phyloP scores from a whole-genome alignment of 2,797 vertebrate species.

The Spondyliosoma cantharus region DNA sequence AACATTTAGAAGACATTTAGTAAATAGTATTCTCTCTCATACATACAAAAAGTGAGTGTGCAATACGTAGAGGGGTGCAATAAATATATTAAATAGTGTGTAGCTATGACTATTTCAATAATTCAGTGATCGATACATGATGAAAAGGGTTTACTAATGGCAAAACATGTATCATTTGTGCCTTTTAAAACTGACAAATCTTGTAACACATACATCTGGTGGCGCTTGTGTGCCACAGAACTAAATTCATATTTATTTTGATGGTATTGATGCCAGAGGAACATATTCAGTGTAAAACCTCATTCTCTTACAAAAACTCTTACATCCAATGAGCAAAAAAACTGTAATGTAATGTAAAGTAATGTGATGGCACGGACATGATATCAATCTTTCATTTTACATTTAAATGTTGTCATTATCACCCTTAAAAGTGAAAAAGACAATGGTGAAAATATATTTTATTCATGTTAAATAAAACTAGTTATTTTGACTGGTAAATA shows the following conservation, averaged over 20 bases:
- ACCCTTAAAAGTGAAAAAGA: background rate
- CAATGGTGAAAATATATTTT: background rate
- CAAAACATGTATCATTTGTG: conserved; percentile 18
- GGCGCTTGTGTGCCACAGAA: conserved; percentile 27
- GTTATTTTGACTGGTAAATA: background rate
- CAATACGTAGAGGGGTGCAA: conserved; percentile 21
- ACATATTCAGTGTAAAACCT: conserved; percentile 40
- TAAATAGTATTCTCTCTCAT: no score
- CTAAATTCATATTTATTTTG: conserved; percentile 2
- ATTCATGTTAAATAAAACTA: background rate
- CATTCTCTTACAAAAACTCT: background rate
- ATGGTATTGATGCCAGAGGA: conserved; percentile 21
- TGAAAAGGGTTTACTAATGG: background rate
- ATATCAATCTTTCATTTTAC: conserved; percentile 7
- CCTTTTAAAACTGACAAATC: conserved; percentile 7
- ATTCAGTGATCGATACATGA: conserved; percentile 23
- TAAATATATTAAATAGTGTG: conserved; percentile 34
- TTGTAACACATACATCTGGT: conserved; percentile 15
- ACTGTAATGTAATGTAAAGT: background rate
- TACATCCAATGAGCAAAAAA: no score
- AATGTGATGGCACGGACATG: conserved; percentile 15
- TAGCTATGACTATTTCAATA: conserved; percentile 19
- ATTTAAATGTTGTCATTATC: background rate
- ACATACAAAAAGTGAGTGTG: conserved; percentile 19
- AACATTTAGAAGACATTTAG: conserved; percentile 10